phyloP scores from a whole-genome alignment of 1,140 invertebrate species.

The Cydia splendana region DNA sequence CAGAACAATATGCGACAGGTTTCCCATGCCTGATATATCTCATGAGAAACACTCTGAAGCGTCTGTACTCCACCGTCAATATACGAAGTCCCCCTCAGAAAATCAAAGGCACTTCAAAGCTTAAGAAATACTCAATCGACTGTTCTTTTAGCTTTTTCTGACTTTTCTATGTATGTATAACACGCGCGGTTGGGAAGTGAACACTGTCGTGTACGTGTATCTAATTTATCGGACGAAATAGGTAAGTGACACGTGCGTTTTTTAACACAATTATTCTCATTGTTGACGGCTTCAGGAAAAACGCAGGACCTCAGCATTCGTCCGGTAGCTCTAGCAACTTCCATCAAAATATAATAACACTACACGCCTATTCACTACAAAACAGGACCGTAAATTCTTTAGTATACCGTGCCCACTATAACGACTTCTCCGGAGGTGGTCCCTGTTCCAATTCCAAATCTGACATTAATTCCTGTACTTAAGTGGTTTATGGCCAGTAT shows the following conservation, averaged over 20 bases:
- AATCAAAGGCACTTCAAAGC: constrained; percentile 1
- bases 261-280: too few species aligned
- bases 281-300: not conserved
- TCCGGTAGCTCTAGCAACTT: too few species aligned
- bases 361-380: constrained; percentile 3
- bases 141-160: not conserved
- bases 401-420: not conserved
- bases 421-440: constrained; percentile 13
- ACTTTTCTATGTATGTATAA: constrained; percentile 12
- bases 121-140: constrained; percentile 2
- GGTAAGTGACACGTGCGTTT: too few species aligned
- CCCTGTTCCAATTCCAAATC: constrained; percentile 13
- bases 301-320: not conserved
- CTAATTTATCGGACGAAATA: too few species aligned
- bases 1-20: constrained; percentile 42
- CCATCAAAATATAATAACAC: too few species aligned
- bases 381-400: not conserved
- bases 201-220: too few species aligned
- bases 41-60: constrained; percentile 51
- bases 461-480: constrained; percentile 29
- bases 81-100: not conserved
- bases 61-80: constrained; percentile 35
- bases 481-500: constrained; percentile 30
- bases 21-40: constrained; percentile 59
- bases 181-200: not conserved